Percentiles rank a stretch among this genome's conserved stretches.
Evolutionary conservation across 2,797 vertebrate genomes (phyloP).

Genomic region (Calcarius lapponicus): DNA sequence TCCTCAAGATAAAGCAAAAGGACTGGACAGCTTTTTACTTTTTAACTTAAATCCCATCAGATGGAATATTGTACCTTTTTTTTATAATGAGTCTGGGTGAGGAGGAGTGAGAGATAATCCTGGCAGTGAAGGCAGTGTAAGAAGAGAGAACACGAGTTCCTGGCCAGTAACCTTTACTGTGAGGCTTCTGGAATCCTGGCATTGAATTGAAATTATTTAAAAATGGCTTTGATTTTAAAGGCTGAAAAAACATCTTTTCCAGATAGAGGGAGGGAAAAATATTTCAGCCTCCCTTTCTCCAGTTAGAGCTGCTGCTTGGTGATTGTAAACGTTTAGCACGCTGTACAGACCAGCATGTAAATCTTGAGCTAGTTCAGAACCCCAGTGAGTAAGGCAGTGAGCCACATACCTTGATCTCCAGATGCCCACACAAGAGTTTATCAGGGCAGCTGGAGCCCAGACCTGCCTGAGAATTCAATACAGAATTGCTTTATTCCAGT

Average conservation of each 20-base stretch:
- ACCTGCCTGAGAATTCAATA: neutral
- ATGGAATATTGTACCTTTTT: slow-evolving; percentile 62
- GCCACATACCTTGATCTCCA: neutral
- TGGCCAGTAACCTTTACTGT: neutral
- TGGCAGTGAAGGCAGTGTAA: neutral
- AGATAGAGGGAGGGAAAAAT: neutral
- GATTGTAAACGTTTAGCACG: neutral
- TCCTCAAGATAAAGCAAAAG: slow-evolving; percentile 88
- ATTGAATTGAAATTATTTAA: neutral
- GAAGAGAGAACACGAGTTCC: neutral
- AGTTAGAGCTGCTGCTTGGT: neutral
- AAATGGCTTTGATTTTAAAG: slow-evolving; percentile 27
- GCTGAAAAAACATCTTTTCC: neutral
- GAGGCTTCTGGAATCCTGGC: neutral
- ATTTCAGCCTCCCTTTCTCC: neutral
- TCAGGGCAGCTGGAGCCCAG: neutral
- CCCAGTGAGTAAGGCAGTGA: neutral
- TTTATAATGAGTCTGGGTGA: slow-evolving; percentile 21
- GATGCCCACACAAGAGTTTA: neutral
- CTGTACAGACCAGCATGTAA: slow-evolving; percentile 3
- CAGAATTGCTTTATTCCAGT: neutral
- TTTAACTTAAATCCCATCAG: slow-evolving; percentile 61
- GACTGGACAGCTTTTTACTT: slow-evolving; percentile 51
- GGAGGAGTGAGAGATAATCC: neutral
- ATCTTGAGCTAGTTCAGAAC: neutral